phyloP scores from a whole-genome alignment of 2,888 invertebrate species.

The Drosophila antonietae region DNA sequence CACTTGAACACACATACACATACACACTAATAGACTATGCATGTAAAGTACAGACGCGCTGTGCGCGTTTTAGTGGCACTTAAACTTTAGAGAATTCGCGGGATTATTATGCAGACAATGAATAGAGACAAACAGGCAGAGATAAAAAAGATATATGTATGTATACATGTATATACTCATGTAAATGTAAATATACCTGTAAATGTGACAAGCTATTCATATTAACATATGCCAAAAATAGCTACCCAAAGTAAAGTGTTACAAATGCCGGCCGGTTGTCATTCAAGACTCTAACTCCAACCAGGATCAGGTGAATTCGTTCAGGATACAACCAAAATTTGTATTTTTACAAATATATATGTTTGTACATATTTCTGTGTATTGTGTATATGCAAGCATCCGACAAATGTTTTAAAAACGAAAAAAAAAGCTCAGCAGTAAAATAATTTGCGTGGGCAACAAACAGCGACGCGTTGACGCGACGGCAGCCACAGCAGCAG shows the following conservation, averaged over 20 bases:
- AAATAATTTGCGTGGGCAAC: slow-evolving; percentile 67
- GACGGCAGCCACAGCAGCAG: slow-evolving; percentile 6
- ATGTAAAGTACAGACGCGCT: slow-evolving; percentile 1
- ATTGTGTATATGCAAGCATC: slow-evolving; percentile 12
- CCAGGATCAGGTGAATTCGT: not conserved
- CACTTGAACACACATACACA: not conserved
- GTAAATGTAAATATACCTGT: not conserved
- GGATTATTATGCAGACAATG: slow-evolving; percentile 7
- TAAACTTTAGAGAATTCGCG: slow-evolving; percentile 4
- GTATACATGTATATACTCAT: not conserved
- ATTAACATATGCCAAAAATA: not conserved
- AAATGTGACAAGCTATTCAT: not conserved
- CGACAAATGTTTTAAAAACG: slow-evolving; percentile 48
- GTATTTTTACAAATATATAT: slow-evolving; percentile 1
- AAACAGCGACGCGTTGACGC: slow-evolving; percentile 13
- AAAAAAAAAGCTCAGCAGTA: slow-evolving; percentile 54
- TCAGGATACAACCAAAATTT: not conserved
- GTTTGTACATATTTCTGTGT: not conserved
- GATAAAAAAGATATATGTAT: not conserved
- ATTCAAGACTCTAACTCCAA: not conserved
- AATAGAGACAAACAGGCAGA: not conserved
- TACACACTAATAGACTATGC: slow-evolving; percentile 2
- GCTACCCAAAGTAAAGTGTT: not conserved
- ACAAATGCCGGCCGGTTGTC: slow-evolving; percentile 32
- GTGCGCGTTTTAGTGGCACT: slow-evolving; percentile 13